A percentile compares a stretch with the other conserved stretches of the same genome.
Evolutionary conservation across 2,797 vertebrate species (phyloP).

Genomic region (Tragopan temminckii): DNA sequence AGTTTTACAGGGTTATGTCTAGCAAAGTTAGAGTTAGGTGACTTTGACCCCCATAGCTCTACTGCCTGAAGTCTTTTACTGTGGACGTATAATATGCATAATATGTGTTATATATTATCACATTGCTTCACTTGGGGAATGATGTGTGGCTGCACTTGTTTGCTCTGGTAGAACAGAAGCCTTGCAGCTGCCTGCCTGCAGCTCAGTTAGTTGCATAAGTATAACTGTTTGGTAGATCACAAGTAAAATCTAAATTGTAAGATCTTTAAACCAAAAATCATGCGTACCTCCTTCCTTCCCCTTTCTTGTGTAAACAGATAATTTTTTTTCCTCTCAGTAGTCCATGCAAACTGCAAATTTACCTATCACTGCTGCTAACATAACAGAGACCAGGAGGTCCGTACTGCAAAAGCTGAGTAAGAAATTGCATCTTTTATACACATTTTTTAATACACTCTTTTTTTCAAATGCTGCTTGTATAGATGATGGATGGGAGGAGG

Average conservation of each 20-base stretch:
- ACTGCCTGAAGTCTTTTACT: not conserved
- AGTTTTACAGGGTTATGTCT: not conserved
- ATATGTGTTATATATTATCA: not conserved
- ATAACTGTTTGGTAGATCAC: fast-evolving
- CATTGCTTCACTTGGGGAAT: not conserved
- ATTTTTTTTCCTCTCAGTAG: not conserved
- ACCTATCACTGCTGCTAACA: not conserved
- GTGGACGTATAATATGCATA: not conserved
- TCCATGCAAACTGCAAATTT: not conserved
- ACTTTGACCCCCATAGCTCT: not conserved
- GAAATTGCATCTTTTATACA: not conserved
- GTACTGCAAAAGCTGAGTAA: not conserved
- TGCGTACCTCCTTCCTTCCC: not conserved
- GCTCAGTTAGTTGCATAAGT: not conserved
- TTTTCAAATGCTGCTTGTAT: not conserved
- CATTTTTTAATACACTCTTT: not conserved
- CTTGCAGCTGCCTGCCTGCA: not conserved
- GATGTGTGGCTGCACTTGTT: not conserved
- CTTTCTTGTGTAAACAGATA: not conserved
- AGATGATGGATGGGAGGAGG: not conserved
- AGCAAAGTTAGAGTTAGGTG: not conserved
- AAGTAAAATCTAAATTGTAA: not conserved
- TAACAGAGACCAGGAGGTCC: not conserved
- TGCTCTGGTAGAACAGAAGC: not conserved
- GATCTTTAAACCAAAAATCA: not conserved